Conservation (phyloP, 2,113 vertebrate genomes). For the Gavialis gangeticus region DNA sequence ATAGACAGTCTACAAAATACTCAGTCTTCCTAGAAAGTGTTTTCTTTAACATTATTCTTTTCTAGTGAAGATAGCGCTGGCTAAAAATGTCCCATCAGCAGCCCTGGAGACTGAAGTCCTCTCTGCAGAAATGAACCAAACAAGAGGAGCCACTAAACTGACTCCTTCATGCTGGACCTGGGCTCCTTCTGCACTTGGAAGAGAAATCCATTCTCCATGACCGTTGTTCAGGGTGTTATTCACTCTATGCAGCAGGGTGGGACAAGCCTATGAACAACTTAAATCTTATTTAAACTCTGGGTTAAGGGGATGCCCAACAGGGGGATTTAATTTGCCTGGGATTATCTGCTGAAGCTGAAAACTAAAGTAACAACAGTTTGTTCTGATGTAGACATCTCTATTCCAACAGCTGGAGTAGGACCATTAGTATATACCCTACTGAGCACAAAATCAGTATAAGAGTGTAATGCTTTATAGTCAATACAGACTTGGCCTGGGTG, state of each 20-base stretch:
- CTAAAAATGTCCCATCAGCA: background rate
- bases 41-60: background rate
- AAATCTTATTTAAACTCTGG: background rate
- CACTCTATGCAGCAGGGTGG: fast-evolving
- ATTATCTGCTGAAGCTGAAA: background rate
- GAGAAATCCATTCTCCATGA: background rate
- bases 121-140: fast-evolving
- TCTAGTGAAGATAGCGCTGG: background rate
- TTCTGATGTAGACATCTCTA: fast-evolving
- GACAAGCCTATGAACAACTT: background rate
- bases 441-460: background rate
- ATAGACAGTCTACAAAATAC: background rate
- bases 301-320: background rate
- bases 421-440: fast-evolving
- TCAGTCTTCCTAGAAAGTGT: background rate
- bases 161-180: too few species aligned
- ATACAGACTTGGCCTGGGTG: background rate
- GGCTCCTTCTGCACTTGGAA: background rate
- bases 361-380: background rate
- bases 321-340: background rate
- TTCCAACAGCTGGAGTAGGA: fast-evolving
- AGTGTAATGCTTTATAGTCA: background rate
- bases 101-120: fast-evolving
- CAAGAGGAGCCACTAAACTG: background rate
- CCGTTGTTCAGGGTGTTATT: background rate